A percentile compares a stretch with the other conserved stretches of the same genome.
Conservation (phyloP, 2,113 vertebrate species). For the Onychostruthus taczanowskii region DNA sequence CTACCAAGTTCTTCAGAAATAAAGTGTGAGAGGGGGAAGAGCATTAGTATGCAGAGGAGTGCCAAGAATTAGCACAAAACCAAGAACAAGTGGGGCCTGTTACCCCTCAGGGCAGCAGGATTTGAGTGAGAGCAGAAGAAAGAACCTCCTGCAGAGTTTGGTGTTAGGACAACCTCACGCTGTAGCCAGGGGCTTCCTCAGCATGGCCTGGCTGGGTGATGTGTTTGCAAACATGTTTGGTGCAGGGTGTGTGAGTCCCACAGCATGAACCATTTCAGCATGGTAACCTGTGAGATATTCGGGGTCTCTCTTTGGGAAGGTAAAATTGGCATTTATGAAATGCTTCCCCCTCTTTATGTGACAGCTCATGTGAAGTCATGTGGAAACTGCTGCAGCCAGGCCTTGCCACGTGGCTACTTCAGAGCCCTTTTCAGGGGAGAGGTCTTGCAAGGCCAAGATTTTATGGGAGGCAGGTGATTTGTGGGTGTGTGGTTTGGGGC, state of each 20-base stretch:
- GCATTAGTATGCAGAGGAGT: background rate
- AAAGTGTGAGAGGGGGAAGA: background rate
- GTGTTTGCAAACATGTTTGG: background rate
- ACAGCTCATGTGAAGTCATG: rapidly evolving
- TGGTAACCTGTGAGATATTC: background rate
- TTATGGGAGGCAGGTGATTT: rapidly evolving
- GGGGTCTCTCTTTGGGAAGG: background rate
- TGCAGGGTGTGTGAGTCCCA: background rate
- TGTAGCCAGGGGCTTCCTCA: background rate
- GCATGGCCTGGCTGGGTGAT: background rate
- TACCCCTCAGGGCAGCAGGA: background rate
- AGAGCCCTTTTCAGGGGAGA: background rate
- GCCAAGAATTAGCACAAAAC: background rate
- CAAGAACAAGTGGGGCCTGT: background rate
- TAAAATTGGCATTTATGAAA: background rate
- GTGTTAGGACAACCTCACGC: background rate
- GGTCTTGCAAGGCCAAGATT: background rate
- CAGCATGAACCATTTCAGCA: rapidly evolving
- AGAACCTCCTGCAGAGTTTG: background rate
- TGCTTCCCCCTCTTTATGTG: background rate
- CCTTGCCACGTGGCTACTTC: background rate
- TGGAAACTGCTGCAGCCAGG: background rate
- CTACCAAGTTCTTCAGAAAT: background rate
- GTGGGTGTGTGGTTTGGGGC: background rate
- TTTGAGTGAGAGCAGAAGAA: background rate